Conservation (phyloP, 1,140 invertebrate genomes). For the Alviniconcha marisindica region DNA sequence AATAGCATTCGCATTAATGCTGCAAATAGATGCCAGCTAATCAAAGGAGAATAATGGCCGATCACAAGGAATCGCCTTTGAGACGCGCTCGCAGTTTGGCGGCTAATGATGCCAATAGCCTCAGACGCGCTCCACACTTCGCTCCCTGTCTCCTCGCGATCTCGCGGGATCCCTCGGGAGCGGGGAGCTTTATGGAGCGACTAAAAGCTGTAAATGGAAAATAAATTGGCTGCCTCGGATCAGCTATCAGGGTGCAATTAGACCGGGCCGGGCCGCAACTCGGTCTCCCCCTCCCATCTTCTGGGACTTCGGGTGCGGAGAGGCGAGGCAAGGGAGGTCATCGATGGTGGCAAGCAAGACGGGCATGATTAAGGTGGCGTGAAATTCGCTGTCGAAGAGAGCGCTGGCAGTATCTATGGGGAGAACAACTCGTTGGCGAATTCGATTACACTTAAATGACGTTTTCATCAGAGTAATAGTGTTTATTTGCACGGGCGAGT, state of each 20-base stretch:
- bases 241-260: conserved; percentile 44
- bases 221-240: conserved; percentile 52
- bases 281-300: conserved; percentile 9
- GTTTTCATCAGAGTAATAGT: conserved; percentile 46
- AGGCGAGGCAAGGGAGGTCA: conserved; percentile 24
- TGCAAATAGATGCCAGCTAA: conserved; percentile 50
- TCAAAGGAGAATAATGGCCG: conserved; percentile 54
- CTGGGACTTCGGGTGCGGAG: not conserved
- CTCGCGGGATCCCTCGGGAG: conserved; percentile 42
- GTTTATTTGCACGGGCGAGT: conserved; percentile 41
- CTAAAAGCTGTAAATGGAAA: conserved; percentile 56
- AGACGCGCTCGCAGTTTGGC: conserved; percentile 44
- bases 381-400: conserved; percentile 38
- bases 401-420: conserved; percentile 28
- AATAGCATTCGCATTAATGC: conserved; percentile 40
- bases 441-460: conserved; percentile 45
- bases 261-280: conserved; percentile 8
- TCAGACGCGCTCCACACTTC: conserved; percentile 34
- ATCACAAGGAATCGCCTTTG: conserved; percentile 54
- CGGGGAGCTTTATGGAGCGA: conserved; percentile 52
- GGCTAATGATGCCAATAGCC: conserved; percentile 55
- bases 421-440: conserved; percentile 43
- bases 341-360: conserved; percentile 43
- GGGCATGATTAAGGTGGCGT: conserved; percentile 42
- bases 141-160: conserved; percentile 29